Conservation (phyloP, 2,797 vertebrate species). For the Epinephelus awoara region DNA sequence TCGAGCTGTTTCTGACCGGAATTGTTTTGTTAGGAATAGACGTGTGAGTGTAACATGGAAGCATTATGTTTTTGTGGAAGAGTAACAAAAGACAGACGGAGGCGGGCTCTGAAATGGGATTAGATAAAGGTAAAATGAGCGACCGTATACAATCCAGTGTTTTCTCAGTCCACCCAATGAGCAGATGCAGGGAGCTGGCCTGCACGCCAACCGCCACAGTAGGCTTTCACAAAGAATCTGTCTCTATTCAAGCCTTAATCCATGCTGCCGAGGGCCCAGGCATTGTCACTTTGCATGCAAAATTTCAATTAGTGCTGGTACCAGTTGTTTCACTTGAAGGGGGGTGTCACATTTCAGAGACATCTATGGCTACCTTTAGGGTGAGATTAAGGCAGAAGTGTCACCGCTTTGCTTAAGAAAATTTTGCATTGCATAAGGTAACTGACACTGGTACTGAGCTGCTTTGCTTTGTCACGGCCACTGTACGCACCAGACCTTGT, state of each 20-base stretch:
- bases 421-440: slow-evolving; percentile 42
- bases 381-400: slow-evolving; percentile 74
- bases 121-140: slow-evolving; percentile 85
- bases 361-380: slow-evolving; percentile 81
- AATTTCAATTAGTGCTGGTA: slow-evolving; percentile 92
- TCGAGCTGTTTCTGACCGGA: slow-evolving; percentile 70
- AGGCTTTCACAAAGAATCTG: slow-evolving; percentile 89
- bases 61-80: slow-evolving; percentile 66
- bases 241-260: slow-evolving; percentile 89
- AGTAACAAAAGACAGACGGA: slow-evolving; percentile 76
- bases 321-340: slow-evolving; percentile 87
- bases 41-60: slow-evolving; percentile 72
- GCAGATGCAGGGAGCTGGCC: slow-evolving; percentile 86
- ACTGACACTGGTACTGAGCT: slow-evolving; percentile 25
- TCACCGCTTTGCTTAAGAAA: slow-evolving; percentile 52
- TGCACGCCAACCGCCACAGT: slow-evolving; percentile 86
- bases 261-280: slow-evolving; percentile 83
- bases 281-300: slow-evolving; percentile 90
- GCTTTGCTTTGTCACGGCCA: background rate
- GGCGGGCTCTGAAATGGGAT: slow-evolving; percentile 78
- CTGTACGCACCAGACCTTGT: background rate
- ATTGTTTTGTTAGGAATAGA: slow-evolving; percentile 64
- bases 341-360: slow-evolving; percentile 83
- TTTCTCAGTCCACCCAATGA: slow-evolving; percentile 82
- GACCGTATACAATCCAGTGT: slow-evolving; percentile 79